A percentile compares a stretch with the other conserved stretches of the same genome.
Evolutionary conservation across 2,113 vertebrate species (phyloP).

Genomic region (Cebus imitator): DNA sequence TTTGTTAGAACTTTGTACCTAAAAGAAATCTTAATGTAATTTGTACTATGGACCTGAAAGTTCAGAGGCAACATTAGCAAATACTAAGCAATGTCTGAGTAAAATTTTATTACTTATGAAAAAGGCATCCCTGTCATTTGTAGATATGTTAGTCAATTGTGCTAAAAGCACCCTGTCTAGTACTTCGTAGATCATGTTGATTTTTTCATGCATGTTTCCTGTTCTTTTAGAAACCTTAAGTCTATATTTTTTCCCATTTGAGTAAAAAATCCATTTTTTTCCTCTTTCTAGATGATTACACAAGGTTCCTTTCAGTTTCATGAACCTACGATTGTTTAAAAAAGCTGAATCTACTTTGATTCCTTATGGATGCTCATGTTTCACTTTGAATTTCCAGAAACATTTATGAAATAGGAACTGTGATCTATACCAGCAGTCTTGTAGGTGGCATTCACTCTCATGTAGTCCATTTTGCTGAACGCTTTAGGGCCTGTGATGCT

Average conservation of each 20-base stretch:
- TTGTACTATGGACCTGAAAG: constrained; percentile 58
- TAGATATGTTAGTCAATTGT: constrained; percentile 24
- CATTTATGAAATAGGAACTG: neutral
- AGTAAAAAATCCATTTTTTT: constrained; percentile 11
- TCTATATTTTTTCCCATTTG: neutral
- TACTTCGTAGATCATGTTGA: constrained; percentile 17
- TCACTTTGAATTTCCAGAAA: constrained; percentile 26
- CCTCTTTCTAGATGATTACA: neutral
- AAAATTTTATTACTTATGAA: constrained; percentile 67
- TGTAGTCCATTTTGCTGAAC: neutral
- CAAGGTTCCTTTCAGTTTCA: neutral
- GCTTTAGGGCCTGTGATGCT: neutral
- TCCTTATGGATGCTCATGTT: neutral
- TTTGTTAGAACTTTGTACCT: constrained; percentile 55
- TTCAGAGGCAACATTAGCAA: constrained; percentile 52
- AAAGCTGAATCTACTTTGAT: neutral
- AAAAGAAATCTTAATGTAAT: constrained; percentile 61
- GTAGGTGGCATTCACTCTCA: neutral
- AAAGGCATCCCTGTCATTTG: constrained; percentile 29
- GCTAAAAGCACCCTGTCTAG: neutral
- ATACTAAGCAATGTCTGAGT: constrained; percentile 48
- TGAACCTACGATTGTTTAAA: neutral
- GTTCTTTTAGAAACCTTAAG: neutral
- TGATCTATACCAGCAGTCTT: neutral
- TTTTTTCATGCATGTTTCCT: constrained; percentile 35